phyloP scores from a whole-genome alignment of 2,888 invertebrate genomes.

The Eupithecia vulgata region DNA sequence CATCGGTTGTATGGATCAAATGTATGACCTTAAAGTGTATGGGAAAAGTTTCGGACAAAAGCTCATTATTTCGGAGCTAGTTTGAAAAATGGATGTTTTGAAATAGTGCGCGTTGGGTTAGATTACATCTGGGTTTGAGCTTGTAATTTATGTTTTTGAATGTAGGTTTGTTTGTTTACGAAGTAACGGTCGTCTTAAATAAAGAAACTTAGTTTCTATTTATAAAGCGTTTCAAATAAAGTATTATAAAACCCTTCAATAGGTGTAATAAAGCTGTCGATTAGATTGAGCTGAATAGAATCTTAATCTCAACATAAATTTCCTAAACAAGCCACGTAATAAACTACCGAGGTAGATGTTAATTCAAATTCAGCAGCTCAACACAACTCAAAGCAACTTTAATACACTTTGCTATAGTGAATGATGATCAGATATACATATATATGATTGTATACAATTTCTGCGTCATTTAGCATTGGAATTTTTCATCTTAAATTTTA shows the following conservation, averaged over 20 bases:
- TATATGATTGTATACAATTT: slow-evolving; percentile 36
- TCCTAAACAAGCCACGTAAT: slow-evolving; percentile 9
- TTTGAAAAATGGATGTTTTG: slow-evolving; percentile 45
- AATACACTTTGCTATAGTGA: slow-evolving; percentile 34
- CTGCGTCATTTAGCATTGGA: slow-evolving; percentile 36
- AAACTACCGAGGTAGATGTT: slow-evolving; percentile 2
- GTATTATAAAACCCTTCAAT: neutral
- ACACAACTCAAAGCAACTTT: slow-evolving; percentile 24
- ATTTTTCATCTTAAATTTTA: slow-evolving; percentile 38
- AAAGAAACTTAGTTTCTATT: neutral
- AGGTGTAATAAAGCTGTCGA: slow-evolving; percentile 10
- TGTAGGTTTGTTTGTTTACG: slow-evolving; percentile 32
- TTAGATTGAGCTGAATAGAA: slow-evolving; percentile 1
- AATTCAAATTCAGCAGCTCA: slow-evolving; percentile 16
- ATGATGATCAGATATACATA: slow-evolving; percentile 38
- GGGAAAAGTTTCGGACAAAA: slow-evolving; percentile 46
- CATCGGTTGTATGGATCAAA: slow-evolving; percentile 71
- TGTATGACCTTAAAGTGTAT: slow-evolving; percentile 52
- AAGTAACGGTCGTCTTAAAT: slow-evolving; percentile 14
- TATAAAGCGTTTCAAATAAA: neutral
- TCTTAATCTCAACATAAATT: neutral
- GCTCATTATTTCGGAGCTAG: slow-evolving; percentile 45
- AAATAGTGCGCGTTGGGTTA: slow-evolving; percentile 35
- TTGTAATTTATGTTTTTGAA: slow-evolving; percentile 31
- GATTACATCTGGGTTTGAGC: slow-evolving; percentile 30